These are phyloP conservation scores for Eurosta solidaginis DNA, from an alignment of 1,140 invertebrate species.

Conservation along the genomic window DNA sequence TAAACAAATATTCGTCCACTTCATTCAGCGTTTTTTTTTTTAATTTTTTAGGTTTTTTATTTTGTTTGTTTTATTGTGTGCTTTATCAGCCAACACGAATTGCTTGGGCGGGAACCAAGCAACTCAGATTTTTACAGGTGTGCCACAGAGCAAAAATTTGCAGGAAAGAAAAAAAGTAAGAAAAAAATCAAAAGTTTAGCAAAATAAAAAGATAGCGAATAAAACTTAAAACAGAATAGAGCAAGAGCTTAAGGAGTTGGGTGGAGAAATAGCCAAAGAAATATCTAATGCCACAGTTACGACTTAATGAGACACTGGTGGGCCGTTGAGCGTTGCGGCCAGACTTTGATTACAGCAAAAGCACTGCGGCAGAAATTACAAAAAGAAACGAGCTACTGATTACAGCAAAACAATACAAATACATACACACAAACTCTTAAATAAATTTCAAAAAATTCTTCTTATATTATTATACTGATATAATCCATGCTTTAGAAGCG, in stretches of 20 bases:
- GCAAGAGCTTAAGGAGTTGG: not conserved
- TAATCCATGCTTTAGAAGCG: not conserved
- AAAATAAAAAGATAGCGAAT: not conserved
- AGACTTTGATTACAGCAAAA: conserved; percentile 25
- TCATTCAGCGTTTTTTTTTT: not conserved
- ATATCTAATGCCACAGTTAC: conserved; percentile 9
- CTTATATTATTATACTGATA: not conserved
- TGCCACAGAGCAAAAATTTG: not conserved
- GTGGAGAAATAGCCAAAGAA: not conserved
- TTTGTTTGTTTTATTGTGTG: not conserved
- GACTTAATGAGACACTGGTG: conserved; percentile 27
- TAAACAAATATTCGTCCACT: not conserved
- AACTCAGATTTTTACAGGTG: not conserved
- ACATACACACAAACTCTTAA: not conserved
- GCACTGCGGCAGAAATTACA: not conserved
- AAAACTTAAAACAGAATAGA: not conserved
- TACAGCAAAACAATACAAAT: not conserved
- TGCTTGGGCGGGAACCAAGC: not conserved
- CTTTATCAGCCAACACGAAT: not conserved
- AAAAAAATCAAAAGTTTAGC: not conserved
- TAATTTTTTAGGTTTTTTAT: not conserved
- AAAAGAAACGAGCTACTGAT: not conserved
- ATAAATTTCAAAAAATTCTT: not conserved
- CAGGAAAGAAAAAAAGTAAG: not conserved
- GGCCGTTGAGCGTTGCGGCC: conserved; percentile 25